These are phyloP conservation scores for Apomyelois bistriatella DNA, from an alignment of 2,888 invertebrate genomes.

Conservation along the genomic window DNA sequence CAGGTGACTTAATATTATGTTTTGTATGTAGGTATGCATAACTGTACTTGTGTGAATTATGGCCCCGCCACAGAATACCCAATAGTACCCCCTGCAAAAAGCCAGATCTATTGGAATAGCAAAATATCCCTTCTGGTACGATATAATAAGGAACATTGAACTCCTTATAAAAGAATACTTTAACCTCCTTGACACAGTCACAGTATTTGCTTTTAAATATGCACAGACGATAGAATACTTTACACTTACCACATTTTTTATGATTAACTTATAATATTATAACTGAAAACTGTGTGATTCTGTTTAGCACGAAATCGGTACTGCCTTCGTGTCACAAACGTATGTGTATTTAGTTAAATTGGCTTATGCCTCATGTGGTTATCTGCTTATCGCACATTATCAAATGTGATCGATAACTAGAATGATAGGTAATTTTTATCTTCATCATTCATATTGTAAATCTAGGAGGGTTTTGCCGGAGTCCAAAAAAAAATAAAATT, in stretches of 20 bases:
- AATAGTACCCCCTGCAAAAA: no score
- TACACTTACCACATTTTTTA: constrained; percentile 40
- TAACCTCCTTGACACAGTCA: no score
- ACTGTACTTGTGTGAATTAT: no score
- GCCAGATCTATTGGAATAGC: no score
- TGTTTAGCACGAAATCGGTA: constrained; percentile 3
- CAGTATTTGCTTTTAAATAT: neutral
- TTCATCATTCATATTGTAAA: neutral
- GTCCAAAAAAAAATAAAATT: no score
- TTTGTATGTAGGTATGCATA: no score
- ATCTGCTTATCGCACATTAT: constrained; percentile 8
- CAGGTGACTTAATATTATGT: no score
- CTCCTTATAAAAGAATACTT: no score
- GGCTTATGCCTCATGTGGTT: constrained; percentile 4
- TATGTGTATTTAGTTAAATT: constrained; percentile 12
- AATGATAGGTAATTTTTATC: neutral
- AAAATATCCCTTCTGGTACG: no score
- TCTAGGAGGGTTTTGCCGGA: neutral
- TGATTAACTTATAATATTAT: constrained; percentile 20
- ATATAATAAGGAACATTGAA: no score
- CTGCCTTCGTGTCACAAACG: neutral
- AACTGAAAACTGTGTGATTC: constrained; percentile 20
- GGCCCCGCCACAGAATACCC: no score
- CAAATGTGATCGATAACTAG: constrained; percentile 10
- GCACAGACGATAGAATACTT: neutral